Evolutionary conservation across 1,140 invertebrate species (phyloP), one percentile per base, ranked within the genome.

Genomic region (Eupeodes corollae): DNA sequence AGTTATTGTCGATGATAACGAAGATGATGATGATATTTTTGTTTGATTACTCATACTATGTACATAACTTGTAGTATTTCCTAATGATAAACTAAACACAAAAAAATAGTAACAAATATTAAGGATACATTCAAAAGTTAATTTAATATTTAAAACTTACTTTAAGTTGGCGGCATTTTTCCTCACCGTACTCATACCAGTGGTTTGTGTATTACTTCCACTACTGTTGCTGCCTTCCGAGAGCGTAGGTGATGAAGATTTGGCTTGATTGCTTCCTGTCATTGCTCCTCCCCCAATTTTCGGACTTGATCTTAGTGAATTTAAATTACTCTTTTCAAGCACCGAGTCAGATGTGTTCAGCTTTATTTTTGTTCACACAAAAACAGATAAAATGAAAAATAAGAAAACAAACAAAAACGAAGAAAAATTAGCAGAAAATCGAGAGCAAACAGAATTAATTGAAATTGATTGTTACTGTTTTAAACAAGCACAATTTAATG

Each of bases 101-200:
- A 47, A 42, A 52, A 40, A 30, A 45, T 43, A 39, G 44, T 30
- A 21, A 5, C 21, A 26, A 45, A 48, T 45, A 15, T 39, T 11
- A 30, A 14, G 37, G 21, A 46, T 46, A 5, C 26, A 31, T 11
- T 16, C 10, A 2, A 32, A 34, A 46, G 18, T 46, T 38, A 32
- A 35, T n/a, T 14, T 38, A 49, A 50, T 54, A 16, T 16, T 44
- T n/a, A 39, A 30, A 21, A 52, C 63, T 59, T 46, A 67, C 63
- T 61, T 67, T 40, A 67, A 52, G 52, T 62, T 67, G 21, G 61
- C 63, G 42, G 63, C 62, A 56, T 66, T 67, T 49, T 58, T 63
- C 46, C 59, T 60, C 32, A 64, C 59, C 44, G 60, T 64, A 32
- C 56, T 51, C 39, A 45, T 51, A 35, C 44, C 42, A 42, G 35